A percentile compares a stretch with the other conserved stretches of the same genome.
phyloP scores from a whole-genome alignment of 2,888 invertebrate genomes.

The Thyatira batis region DNA sequence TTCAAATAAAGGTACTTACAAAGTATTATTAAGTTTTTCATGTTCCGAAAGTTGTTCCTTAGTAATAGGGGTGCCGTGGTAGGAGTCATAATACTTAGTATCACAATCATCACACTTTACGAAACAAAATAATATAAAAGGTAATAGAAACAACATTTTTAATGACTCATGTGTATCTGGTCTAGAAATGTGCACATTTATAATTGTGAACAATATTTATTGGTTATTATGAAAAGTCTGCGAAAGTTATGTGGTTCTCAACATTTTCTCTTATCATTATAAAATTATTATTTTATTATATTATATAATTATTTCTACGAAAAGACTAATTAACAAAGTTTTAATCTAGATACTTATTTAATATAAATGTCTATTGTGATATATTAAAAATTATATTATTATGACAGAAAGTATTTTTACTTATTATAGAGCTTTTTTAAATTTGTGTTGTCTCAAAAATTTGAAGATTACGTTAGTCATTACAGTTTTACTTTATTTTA shows the following conservation, averaged over 20 bases:
- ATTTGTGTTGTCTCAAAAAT: too few relatives aligned
- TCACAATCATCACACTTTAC: neutral
- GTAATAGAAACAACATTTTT: neutral
- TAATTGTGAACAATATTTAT: neutral
- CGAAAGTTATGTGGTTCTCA: neutral
- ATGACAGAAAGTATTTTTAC: too few relatives aligned
- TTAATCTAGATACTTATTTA: too few relatives aligned
- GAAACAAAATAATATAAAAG: neutral
- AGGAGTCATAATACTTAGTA: neutral
- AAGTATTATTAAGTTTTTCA: neutral
- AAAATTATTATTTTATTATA: too few relatives aligned
- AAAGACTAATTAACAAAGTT: too few relatives aligned
- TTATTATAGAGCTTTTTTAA: too few relatives aligned
- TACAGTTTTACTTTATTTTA: too few relatives aligned
- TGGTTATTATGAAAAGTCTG: neutral
- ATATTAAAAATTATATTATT: too few relatives aligned
- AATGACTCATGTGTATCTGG: neutral
- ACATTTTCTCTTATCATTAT: neutral
- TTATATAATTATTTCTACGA: too few relatives aligned
- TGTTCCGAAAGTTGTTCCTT: neutral
- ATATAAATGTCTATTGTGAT: too few relatives aligned
- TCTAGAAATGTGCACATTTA: neutral
- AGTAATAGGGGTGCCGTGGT: neutral
- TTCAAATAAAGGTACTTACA: too few relatives aligned
- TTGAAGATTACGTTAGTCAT: too few relatives aligned